Evolutionary conservation across 1,140 invertebrate species (phyloP).

Genomic region (Meloidogyne hapla): DNA sequence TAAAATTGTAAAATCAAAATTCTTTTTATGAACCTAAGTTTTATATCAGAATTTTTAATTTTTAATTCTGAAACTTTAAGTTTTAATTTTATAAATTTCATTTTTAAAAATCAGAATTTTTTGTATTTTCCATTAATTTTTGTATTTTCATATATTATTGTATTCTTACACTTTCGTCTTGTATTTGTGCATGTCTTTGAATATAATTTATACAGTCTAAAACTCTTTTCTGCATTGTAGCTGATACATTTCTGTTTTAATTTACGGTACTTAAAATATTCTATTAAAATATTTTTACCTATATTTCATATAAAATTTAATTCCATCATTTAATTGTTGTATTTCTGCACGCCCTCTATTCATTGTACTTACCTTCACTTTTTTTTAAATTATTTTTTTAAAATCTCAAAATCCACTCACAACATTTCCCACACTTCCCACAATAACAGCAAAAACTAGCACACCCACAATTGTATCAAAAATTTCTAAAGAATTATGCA

Average conservation of each 20-base stretch:
- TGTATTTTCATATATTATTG: too few relatives aligned
- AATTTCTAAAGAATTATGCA: conserved; percentile 69
- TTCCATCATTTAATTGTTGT: conserved; percentile 87
- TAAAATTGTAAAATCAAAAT: too few relatives aligned
- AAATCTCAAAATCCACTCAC: conserved; percentile 67
- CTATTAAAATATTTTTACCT: conserved; percentile 24
- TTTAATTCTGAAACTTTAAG: too few relatives aligned
- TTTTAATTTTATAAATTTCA: too few relatives aligned
- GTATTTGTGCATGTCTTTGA: conserved; percentile 47
- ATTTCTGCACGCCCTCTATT: conserved; percentile 86
- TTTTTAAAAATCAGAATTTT: too few relatives aligned
- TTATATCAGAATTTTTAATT: too few relatives aligned
- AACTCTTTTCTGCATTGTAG: conserved; percentile 67
- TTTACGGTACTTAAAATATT: conserved; percentile 6
- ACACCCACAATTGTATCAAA: conserved; percentile 83
- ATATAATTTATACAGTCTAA: conserved; percentile 50
- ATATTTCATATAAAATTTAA: conserved; percentile 91
- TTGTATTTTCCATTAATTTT: background rate
- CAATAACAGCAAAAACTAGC: conserved; percentile 79
- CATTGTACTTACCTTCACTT: conserved; percentile 78
- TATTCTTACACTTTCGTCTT: conserved; percentile 45
- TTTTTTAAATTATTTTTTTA: background rate
- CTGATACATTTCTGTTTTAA: conserved; percentile 33
- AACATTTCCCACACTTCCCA: conserved; percentile 88
- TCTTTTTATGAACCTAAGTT: too few relatives aligned